Evolutionary conservation across 1,140 invertebrate genomes (phyloP), one percentile per base, ranked within the genome.

Genomic region (Schlechtendalia chinensis): DNA sequence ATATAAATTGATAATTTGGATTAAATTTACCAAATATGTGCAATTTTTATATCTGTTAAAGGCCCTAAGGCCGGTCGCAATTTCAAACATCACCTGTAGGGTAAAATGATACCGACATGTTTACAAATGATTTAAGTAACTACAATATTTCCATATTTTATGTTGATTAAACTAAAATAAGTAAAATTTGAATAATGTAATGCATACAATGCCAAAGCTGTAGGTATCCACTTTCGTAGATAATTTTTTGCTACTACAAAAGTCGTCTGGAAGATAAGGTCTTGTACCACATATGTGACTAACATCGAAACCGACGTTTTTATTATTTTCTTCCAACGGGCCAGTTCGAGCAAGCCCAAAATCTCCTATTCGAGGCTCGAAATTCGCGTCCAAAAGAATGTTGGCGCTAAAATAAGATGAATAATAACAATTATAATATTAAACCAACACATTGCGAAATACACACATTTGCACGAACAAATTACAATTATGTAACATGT

Each of bases 191-290:
- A 2, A 65, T 69, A 29, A 67, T 63, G 8, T 32, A 32, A 19
- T 16, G 85, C 87, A 86, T 84, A 89, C 95, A 81, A 98, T 92
- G 11, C 97, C 97, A 88, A 93, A 98, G 85, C 95, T 96, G 84
- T 93, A 98, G 0, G 94, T 93, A 85, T 99, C 97, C 16, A 98
- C 91, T 86, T 97, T 96, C 0, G 93, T 92, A 0, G 94, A 96
- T 1, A 97, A 89, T 72, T 91, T 89, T 58, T 91, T 91, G 0
- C 87, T 89, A 61, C 90, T 85, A 0, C 95, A 85, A 86, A 95
- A 97, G 85, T 99, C 97, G 32, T 91, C 90, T 0, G 97, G 96
- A 19, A 98, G 86, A 86, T 99, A 98, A 0, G 94, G 92, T 16
- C 89, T 87, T 0, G 96, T 98, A 4, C 96, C 96, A 85, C 96